Evolutionary conservation across 2,797 vertebrate species (phyloP), one percentile per base, ranked within the genome.

Genomic region (Sylvia borin): DNA sequence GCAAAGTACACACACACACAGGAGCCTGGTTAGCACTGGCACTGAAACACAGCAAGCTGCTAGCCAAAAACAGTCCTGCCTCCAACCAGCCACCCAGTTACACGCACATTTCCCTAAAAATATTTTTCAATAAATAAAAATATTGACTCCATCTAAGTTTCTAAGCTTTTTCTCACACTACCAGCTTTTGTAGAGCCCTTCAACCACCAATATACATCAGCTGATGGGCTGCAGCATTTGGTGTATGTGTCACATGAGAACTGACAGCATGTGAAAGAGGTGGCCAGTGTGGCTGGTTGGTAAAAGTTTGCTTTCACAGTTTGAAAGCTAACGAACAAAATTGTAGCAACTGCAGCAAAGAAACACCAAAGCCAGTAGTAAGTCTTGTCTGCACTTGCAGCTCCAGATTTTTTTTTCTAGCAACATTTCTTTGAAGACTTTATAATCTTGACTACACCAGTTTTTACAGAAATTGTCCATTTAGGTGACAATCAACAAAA

Each of bases 1-100:
- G 98, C 40, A 74, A 96, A 96, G 93, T 75, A 85, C 16, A 97
- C 9, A 91, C 1, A 53, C 27, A 64, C 53, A 36, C 20, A 58
- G 0, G 1, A 51, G 61, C 78, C 66, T 11, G 12, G 67, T 97
- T 92, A 97, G 76, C 60, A 20, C 26, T 14, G 57, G 14, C 32
- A 48, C 53, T 25, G 16, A 20, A 68, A 57, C 21, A 48, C 32
- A 48, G 17, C 65, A 6, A 0, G 0, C 60, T 10, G 36, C 43
- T 14, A n/a, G 75, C 43, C 78, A 45, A 71, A 65, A 60, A 27
- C 51, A 74, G 40, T 10, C 55, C 5, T 8, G 11, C 43, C 34
- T 66, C 53, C 67, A 29, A 27, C 51, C 9, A 90, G 48, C 45
- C 43, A 51, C 42, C 32, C 31, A 5, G 6, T 47, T 43, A 29